Base-by-base conservation (phyloP, 2,797 vertebrate genomes). In the Pseudotriccus pelzelni region DNA sequence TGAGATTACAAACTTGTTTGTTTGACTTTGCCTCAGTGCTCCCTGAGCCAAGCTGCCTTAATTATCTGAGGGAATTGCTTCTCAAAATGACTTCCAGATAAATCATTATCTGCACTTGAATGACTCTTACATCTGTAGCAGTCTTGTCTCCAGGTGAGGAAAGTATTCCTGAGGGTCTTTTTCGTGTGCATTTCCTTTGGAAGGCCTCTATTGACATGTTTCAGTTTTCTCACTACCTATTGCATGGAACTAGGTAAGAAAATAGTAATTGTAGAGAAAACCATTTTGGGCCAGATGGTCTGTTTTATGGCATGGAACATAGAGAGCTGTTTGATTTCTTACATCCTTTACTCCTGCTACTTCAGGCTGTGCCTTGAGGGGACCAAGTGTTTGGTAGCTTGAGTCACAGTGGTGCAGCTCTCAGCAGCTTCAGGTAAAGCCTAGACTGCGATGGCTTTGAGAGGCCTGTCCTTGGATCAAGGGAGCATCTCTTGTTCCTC, bases 1-100 rank as follows among this genome's bases (percentile, higher is more conserved):
- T 62, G 60, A 34, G 27, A 63, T 84, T 84, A 68, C 59, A 44
- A 4, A 84, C 87, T 84, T 87, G 87, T 86, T 90, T 84, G 83
- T 78, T 88, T 83, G 83, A 62, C 82, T 93, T 76, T 49, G 79
- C 53, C 59, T 87, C 43, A 2, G 4, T 74, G 74, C 46, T 81
- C 81, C 67, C 59, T 37, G 84, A 91, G 68, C 66, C 77, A 63
- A 58, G 50, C 41, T 91, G 39, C 79, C 25, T 75, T 84, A 88
- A 80, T 94, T 92, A 60, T 64, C 19, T 36, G 3, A 56, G 69
- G 44, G 89, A 90, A 76, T 76, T 76, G 79, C 84, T 86, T 82
- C 69, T 86, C 56, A 81, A 82, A 92, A 43, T 37, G 32, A 73
- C 83, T 93, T 89, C n/a, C 59, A 87, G 83, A 85, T 81, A 92